Conservation (phyloP, 2,113 vertebrate genomes). For the Phainopepla nitens region DNA sequence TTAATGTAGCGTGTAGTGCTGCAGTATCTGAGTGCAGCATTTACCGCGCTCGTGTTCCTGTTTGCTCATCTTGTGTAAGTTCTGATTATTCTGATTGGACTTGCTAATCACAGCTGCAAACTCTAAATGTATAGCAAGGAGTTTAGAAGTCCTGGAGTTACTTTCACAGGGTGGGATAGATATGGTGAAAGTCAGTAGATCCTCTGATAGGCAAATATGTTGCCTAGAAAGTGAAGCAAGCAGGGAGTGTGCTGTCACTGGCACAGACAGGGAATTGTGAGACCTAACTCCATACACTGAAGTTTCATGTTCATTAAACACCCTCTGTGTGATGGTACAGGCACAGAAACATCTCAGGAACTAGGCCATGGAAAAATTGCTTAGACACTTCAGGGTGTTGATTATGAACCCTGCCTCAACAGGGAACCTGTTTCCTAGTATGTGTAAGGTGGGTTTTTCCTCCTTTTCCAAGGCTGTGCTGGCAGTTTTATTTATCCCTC, state of each 20-base stretch:
- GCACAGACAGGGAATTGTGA: neutral
- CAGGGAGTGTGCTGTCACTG: neutral
- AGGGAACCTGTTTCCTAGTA: neutral
- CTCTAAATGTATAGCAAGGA: neutral
- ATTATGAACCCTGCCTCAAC: neutral
- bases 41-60: accelerated
- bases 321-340: neutral
- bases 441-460: neutral
- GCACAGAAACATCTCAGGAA: neutral
- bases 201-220: neutral
- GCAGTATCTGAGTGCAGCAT: neutral
- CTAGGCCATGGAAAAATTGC: neutral
- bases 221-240: neutral
- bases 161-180: neutral
- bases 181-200: neutral
- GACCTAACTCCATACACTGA: neutral
- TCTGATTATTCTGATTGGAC: neutral
- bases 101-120: neutral
- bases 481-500: neutral
- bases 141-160: neutral
- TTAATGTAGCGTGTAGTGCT: neutral
- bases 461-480: neutral
- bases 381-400: neutral
- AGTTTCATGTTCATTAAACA: neutral
- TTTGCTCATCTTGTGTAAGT: neutral